Conservation (phyloP, 2,888 invertebrate genomes). For the Stenolophus ochropezus region DNA sequence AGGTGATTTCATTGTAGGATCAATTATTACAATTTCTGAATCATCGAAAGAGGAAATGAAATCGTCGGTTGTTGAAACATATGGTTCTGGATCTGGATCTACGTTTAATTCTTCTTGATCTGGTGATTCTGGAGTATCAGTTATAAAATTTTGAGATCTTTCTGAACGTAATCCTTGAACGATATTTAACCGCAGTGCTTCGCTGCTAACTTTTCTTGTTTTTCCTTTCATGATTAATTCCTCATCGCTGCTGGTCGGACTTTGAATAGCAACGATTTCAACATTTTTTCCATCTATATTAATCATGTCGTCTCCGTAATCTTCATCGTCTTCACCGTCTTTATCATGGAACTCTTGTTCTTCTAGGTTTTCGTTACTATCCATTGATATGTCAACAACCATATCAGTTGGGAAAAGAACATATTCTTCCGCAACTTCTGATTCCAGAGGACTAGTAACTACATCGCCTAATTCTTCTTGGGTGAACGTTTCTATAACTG, state of each 20-base stretch:
- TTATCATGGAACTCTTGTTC: slow-evolving; percentile 71
- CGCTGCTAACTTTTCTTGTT: too few relatives aligned
- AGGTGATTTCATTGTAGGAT: slow-evolving; percentile 77
- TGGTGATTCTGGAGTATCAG: slow-evolving; percentile 75
- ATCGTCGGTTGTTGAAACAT: slow-evolving; percentile 72
- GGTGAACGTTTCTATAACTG: slow-evolving; percentile 76
- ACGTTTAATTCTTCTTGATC: slow-evolving; percentile 74
- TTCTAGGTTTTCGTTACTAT: slow-evolving; percentile 75
- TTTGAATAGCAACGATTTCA: slow-evolving; percentile 70
- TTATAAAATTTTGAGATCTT: slow-evolving; percentile 66
- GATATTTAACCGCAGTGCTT: slow-evolving; percentile 67
- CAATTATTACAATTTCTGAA: slow-evolving; percentile 79
- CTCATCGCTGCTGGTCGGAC: slow-evolving; percentile 72
- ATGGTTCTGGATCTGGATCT: slow-evolving; percentile 71
- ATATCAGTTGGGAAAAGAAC: slow-evolving; percentile 79
- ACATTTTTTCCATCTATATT: slow-evolving; percentile 67
- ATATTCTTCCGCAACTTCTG: slow-evolving; percentile 78
- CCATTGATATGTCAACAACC: slow-evolving; percentile 76
- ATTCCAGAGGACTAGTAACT: slow-evolving; percentile 78
- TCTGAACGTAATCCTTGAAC: slow-evolving; percentile 71
- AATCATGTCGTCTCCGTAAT: slow-evolving; percentile 67
- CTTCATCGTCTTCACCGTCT: slow-evolving; percentile 69
- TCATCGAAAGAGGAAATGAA: slow-evolving; percentile 73
- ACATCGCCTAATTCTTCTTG: slow-evolving; percentile 76
- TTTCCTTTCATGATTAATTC: slow-evolving; percentile 71